These are phyloP conservation scores for Clarias platycephalus DNA, from an alignment of 2,797 vertebrate genomes.

Conservation along the genomic window DNA sequence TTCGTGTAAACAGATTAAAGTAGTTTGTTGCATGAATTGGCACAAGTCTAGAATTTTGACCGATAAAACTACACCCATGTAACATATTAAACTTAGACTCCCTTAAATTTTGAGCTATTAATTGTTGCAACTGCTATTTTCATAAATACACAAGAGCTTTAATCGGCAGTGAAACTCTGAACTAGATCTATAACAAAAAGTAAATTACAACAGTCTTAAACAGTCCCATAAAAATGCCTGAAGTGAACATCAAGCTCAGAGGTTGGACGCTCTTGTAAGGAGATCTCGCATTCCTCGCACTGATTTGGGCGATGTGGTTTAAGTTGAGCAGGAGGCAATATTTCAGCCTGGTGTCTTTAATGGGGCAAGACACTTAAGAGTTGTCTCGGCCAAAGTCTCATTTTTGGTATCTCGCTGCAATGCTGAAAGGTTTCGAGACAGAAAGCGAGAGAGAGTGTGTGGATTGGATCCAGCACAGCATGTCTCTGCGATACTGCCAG, in stretches of 20 bases:
- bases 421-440: constrained; percentile 43
- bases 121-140: constrained; percentile 40
- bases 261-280: constrained; percentile 35
- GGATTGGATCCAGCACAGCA: constrained; percentile 43
- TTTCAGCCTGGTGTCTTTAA: constrained; percentile 50
- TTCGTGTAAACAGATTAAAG: constrained; percentile 19
- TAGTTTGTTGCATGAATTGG: constrained; percentile 17
- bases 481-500: constrained; percentile 24
- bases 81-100: constrained; percentile 34
- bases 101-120: background rate
- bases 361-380: constrained; percentile 41
- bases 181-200: constrained; percentile 18
- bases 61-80: constrained; percentile 26
- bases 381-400: constrained; percentile 24
- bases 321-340: constrained; percentile 45
- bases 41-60: constrained; percentile 40
- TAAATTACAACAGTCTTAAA: constrained; percentile 27
- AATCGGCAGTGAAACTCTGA: constrained; percentile 30
- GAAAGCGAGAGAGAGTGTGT: background rate
- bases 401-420: constrained; percentile 45
- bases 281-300: constrained; percentile 36
- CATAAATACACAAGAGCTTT: constrained; percentile 38
- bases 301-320: constrained; percentile 53
- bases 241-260: constrained; percentile 10
- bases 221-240: constrained; percentile 34